Conservation (phyloP, 2,888 invertebrate genomes). For the Diarsia brunnea region DNA sequence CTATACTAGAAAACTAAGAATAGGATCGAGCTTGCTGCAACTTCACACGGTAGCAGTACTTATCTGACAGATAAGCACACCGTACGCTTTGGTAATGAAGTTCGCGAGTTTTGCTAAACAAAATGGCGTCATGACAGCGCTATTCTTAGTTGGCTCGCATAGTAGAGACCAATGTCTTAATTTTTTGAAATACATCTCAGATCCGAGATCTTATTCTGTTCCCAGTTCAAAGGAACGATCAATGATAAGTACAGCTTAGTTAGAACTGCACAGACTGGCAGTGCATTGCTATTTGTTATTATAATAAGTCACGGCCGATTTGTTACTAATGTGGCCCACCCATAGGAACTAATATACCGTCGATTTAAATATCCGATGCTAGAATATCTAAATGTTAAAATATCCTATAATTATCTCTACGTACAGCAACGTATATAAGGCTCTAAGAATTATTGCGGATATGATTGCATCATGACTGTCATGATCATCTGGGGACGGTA, state of each 20-base stretch:
- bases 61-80: too few species aligned
- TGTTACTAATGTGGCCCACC: background rate
- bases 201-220: constrained; percentile 29
- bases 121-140: too few species aligned
- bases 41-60: too few species aligned
- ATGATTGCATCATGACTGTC: constrained; percentile 52
- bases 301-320: constrained; percentile 9
- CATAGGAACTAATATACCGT: constrained; percentile 2
- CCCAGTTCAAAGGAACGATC: background rate
- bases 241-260: constrained; percentile 19
- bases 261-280: constrained; percentile 8
- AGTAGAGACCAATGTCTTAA: constrained; percentile 7
- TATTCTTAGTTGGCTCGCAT: too few species aligned
- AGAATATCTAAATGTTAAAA: constrained; percentile 41
- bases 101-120: too few species aligned
- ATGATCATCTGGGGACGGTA: background rate
- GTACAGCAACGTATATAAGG: constrained; percentile 18
- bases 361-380: constrained; percentile 26
- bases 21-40: too few species aligned
- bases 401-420: constrained; percentile 17
- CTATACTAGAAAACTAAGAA: too few species aligned
- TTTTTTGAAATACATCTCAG: constrained; percentile 12
- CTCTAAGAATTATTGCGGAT: constrained; percentile 56
- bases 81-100: too few species aligned
- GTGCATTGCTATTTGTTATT: background rate